Evolutionary conservation across 2,113 vertebrate species (phyloP).

Genomic region (Dicerorhinus sumatrensis): DNA sequence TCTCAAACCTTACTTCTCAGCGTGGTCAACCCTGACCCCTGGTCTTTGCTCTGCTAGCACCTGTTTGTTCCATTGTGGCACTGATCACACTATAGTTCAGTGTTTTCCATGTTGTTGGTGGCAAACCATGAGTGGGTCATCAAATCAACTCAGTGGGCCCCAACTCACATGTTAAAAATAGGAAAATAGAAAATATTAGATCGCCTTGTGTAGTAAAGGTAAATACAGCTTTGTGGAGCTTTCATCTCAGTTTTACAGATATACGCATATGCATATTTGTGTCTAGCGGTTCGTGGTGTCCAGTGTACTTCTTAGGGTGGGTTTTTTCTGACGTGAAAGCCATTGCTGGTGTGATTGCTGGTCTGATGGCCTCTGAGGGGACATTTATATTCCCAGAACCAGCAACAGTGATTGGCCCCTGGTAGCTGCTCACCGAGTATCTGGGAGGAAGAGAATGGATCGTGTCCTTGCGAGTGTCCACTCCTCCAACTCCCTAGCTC

Average conservation of each 20-base stretch:
- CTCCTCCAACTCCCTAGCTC: neutral
- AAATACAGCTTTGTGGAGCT: neutral
- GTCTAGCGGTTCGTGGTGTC: neutral
- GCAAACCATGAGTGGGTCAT: neutral
- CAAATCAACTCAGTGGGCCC: neutral
- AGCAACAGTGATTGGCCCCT: fast-evolving
- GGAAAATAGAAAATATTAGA: neutral
- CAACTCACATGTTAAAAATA: neutral
- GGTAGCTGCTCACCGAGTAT: neutral
- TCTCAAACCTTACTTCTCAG: neutral
- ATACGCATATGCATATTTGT: fast-evolving
- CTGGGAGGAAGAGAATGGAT: neutral
- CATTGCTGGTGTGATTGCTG: neutral
- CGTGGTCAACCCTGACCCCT: neutral
- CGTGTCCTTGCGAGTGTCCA: neutral
- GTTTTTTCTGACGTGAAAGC: neutral
- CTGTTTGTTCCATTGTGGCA: neutral
- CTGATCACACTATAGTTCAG: neutral
- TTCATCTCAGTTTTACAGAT: neutral
- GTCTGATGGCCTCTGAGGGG: neutral
- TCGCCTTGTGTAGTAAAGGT: neutral
- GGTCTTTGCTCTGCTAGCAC: neutral
- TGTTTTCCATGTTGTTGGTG: neutral
- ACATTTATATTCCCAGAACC: neutral
- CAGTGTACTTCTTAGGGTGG: neutral